Base-by-base conservation (phyloP, 2,888 invertebrate genomes). In the Oscheius onirici region DNA sequence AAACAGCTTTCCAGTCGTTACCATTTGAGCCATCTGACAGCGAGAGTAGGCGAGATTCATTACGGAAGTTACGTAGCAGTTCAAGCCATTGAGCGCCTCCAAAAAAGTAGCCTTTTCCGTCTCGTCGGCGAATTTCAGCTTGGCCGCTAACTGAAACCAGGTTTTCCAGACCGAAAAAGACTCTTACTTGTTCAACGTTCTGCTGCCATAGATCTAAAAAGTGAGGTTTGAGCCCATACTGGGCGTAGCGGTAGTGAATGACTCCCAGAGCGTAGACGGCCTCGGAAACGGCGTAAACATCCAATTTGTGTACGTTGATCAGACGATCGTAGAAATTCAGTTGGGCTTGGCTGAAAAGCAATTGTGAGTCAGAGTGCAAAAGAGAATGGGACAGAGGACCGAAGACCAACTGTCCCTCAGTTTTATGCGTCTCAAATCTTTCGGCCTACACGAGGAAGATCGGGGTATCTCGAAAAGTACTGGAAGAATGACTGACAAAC, bases 191-290 rank as follows among this genome's bases (percentile, higher is more conserved):
- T 57, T 68, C 57, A 28, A 68, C 13, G 44, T 79, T 71, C 26
- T 79, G 83, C 44, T 80, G 73, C 72, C 74, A 82, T 13, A 82
- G 58, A 70, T 82, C 83, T 34, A 82, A 69, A 63, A 82, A 83
- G 34, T 83, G 83, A 8, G 83, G 83, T 66, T 82, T 82, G 41
- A 82, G 68, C 11, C 83, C 83, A 57, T 76, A 83, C 40, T 79
- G 74, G n/a, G 83, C 75, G 57, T 79, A 82, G 40, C 73, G 60
- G 11, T 74, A 68, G 49, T 83, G 83, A 13, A 58, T 60, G 10
- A 69, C 54, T 40, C 69, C 69, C 22, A 69, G 49, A 1, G 69
- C 15, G 28, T 61, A 69, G 24, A 69, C 61, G 6, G 69, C 60
- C 22, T 69, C 69, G 11, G 46, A n/a, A 41, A 61, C 40, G 22